Evolutionary conservation across 2,888 invertebrate species (phyloP).

Genomic region (Sycophila texana): DNA sequence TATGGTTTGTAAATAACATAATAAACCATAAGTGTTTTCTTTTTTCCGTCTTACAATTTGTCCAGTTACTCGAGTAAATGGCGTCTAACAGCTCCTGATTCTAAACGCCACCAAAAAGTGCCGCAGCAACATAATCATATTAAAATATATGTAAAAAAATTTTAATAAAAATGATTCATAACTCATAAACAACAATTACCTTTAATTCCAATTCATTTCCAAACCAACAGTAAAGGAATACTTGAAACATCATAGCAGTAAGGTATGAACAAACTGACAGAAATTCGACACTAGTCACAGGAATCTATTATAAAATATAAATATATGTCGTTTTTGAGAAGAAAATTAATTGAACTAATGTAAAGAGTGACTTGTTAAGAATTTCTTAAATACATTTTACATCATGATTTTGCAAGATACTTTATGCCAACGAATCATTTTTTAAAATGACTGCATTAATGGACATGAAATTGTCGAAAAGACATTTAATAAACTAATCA

Average conservation of each 20-base stretch:
- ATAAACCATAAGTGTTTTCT: slow-evolving; percentile 32
- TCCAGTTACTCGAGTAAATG: slow-evolving; percentile 47
- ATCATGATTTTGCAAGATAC: too few species aligned
- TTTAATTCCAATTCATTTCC: slow-evolving; percentile 38
- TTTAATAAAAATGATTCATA: too few species aligned
- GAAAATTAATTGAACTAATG: too few species aligned
- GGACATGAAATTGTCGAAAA: too few species aligned
- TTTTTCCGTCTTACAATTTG: background rate
- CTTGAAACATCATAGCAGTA: slow-evolving; percentile 20
- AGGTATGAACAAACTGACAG: slow-evolving; percentile 21
- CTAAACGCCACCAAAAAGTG: slow-evolving; percentile 3
- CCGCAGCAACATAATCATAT: too few species aligned
- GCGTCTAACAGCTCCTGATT: slow-evolving; percentile 27
- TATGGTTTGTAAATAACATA: slow-evolving; percentile 28
- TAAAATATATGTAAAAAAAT: too few species aligned
- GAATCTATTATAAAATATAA: background rate
- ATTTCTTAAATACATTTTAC: too few species aligned
- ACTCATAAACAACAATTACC: background rate
- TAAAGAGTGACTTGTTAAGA: too few species aligned
- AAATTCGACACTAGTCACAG: slow-evolving; percentile 33
- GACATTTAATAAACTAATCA: too few species aligned
- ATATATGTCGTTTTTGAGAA: too few species aligned
- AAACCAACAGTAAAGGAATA: slow-evolving; percentile 50
- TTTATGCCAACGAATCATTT: too few species aligned
- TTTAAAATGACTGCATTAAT: too few species aligned